These are phyloP conservation scores for Cyanoliseus patagonus DNA, from an alignment of 2,113 vertebrate species.

Conservation along the genomic window DNA sequence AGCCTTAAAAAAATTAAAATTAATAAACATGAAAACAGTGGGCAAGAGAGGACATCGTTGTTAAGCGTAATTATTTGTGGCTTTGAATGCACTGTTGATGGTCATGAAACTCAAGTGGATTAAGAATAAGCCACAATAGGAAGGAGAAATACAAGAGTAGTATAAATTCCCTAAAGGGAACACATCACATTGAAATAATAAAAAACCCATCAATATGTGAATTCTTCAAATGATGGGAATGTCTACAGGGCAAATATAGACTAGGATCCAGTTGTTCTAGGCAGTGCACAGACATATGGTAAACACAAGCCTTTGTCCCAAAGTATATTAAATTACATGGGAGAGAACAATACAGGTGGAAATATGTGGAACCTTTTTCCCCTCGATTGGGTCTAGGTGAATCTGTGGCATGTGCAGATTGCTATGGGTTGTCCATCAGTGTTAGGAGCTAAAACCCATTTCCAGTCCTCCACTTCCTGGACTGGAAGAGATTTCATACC, in stretches of 20 bases:
- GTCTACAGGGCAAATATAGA: background rate
- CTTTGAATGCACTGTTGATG: background rate
- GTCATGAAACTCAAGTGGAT: background rate
- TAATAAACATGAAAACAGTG: background rate
- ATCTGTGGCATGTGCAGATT: background rate
- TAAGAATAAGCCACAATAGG: background rate
- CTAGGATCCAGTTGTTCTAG: background rate
- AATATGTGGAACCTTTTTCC: background rate
- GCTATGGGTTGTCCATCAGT: background rate
- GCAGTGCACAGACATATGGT: background rate
- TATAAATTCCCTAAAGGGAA: background rate
- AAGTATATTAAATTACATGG: background rate
- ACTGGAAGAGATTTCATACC: background rate
- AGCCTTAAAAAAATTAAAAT: background rate
- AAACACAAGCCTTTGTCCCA: background rate
- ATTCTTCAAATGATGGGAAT: background rate
- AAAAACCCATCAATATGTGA: background rate
- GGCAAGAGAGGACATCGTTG: background rate
- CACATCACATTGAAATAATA: background rate
- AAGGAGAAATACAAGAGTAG: background rate
- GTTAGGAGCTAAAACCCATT: background rate
- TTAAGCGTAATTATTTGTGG: background rate
- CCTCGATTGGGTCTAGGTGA: rapidly evolving
- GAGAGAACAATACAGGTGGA: background rate
- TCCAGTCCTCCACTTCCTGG: background rate